Conservation (phyloP, 2,113 vertebrate genomes). For the Odobenus rosmarus region DNA sequence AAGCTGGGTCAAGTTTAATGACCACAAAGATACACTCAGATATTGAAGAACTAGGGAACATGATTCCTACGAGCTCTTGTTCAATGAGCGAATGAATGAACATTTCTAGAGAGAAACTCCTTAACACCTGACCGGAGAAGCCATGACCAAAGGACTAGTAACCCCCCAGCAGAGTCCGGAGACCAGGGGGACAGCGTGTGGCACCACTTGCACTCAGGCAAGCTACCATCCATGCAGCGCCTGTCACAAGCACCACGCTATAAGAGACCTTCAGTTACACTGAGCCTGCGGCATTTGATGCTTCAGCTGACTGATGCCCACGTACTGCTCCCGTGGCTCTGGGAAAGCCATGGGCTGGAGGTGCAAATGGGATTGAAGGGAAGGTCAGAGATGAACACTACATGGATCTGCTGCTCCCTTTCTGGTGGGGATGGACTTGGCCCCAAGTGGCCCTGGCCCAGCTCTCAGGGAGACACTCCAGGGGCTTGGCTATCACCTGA, state of each 20-base stretch:
- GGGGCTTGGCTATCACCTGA: neutral
- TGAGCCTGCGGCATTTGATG: neutral
- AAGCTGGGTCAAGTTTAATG: neutral
- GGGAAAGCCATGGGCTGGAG: neutral
- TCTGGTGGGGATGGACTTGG: neutral
- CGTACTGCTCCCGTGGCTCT: neutral
- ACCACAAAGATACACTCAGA: neutral
- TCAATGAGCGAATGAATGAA: conserved; percentile 4
- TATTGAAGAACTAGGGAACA: neutral
- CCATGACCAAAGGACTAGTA: neutral
- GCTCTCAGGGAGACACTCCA: neutral
- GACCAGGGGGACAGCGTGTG: neutral
- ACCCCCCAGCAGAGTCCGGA: neutral
- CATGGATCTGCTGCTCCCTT: neutral
- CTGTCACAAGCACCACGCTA: neutral
- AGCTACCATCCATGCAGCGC: neutral
- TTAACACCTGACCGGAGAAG: neutral
- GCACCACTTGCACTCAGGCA: neutral
- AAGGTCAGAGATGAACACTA: neutral
- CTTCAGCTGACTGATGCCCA: neutral
- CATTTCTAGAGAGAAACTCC: neutral
- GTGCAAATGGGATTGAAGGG: neutral
- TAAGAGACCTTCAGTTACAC: neutral
- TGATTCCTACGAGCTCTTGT: neutral
- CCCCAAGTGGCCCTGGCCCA: neutral